These are phyloP conservation scores for Parnassius apollo DNA, from an alignment of 2,888 invertebrate species.

Conservation along the genomic window DNA sequence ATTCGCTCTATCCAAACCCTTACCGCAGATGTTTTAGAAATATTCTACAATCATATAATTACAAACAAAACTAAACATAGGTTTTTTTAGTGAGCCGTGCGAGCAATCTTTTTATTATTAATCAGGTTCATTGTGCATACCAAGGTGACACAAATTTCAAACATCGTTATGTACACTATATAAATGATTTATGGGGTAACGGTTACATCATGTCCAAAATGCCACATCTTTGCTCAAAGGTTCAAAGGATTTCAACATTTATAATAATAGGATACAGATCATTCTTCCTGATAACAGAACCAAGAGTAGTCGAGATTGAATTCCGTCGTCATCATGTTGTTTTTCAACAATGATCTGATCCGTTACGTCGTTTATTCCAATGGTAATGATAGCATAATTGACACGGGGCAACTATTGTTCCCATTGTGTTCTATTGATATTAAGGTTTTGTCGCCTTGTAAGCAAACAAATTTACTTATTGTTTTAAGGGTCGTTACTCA, in stretches of 20 bases:
- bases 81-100: too few species aligned
- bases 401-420: slow-evolving; percentile 78
- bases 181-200: slow-evolving; percentile 74
- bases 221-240: slow-evolving; percentile 52
- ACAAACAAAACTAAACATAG: too few species aligned
- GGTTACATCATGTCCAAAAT: slow-evolving; percentile 60
- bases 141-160: slow-evolving; percentile 57
- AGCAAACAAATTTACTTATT: slow-evolving; percentile 67
- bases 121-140: slow-evolving; percentile 2
- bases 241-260: slow-evolving; percentile 42
- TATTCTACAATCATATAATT: too few species aligned
- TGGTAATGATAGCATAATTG: slow-evolving; percentile 80
- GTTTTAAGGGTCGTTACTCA: slow-evolving; percentile 59
- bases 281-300: slow-evolving; percentile 42
- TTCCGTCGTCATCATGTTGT: slow-evolving; percentile 66
- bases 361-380: slow-evolving; percentile 76
- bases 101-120: slow-evolving; percentile 1
- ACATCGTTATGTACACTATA: slow-evolving; percentile 52
- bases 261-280: slow-evolving; percentile 50
- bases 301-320: slow-evolving; percentile 39
- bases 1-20: too few species aligned
- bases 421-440: slow-evolving; percentile 77
- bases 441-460: slow-evolving; percentile 79
- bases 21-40: too few species aligned
- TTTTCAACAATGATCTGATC: slow-evolving; percentile 72